Evolutionary conservation across 2,113 vertebrate genomes (phyloP), one percentile per base, ranked within the genome.

Genomic region (Syngnathus floridae): DNA sequence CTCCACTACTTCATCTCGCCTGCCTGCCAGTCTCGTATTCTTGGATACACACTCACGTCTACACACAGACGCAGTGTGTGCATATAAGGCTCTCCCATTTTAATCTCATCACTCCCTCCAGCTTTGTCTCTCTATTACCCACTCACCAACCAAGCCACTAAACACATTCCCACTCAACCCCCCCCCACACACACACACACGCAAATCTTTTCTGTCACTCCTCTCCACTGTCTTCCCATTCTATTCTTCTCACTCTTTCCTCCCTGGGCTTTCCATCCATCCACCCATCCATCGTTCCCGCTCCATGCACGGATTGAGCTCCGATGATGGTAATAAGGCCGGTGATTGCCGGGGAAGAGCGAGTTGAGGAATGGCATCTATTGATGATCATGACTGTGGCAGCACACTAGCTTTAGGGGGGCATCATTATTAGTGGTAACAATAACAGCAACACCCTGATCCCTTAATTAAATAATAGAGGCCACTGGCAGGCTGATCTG

Each of bases 201-300:
- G 65, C 49, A 69, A 57, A 80, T 70, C 68, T 69, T 54, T 67
- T 41, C 69, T 76, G 65, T 78, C 77, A 67, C 63, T 79, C 69
- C 65, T 63, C 59, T 74, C 67, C 59, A 56, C 67, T 73, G 58
- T 80, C 74, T 77, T 75, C 68, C 66, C 69, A 67, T 79, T 79
- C 63, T 73, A 81, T 81, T 72, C 82, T 75, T 78, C 71, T 83
- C 68, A 69, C 71, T 79, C 69, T 71, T 78, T 72, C 65, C 62
- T 81, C 86, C 82, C 76, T 74, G 66, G 84, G 86, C 88, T 83
- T 67, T 83, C 77, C 80, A 86, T 88, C 78, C 77, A 84, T 87
- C 87, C 72, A 76, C 86, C 79, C 76, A 73, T 57, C 13, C 71
- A 51, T 74, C 56, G 65, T 62, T 65, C 74, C 73, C 72, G 67